phyloP scores from a whole-genome alignment of 2,113 vertebrate genomes.

The Sprattus sprattus region DNA sequence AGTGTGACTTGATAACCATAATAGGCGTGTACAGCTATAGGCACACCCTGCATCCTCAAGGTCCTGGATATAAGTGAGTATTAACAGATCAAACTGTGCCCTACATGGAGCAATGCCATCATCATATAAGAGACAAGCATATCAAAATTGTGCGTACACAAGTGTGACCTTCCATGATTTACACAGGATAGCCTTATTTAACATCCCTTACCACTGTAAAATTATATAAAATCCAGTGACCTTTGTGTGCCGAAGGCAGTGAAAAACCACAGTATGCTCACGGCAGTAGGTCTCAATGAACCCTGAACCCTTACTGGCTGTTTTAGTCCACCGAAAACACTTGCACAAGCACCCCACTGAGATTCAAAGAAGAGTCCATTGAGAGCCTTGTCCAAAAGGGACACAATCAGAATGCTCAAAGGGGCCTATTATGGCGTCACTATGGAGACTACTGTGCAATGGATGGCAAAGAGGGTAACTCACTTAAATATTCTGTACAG shows the following conservation, averaged over 20 bases:
- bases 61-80: not conserved
- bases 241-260: not conserved
- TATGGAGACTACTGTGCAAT: not conserved
- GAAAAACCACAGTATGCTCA: not conserved
- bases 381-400: not conserved
- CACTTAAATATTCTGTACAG: conserved; percentile 95
- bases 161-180: not conserved
- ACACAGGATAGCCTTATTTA: not conserved
- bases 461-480: conserved; percentile 43
- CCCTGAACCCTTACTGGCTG: not conserved
- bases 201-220: not conserved
- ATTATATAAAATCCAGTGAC: not conserved
- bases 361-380: not conserved
- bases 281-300: not conserved
- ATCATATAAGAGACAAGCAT: not conserved
- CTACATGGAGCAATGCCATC: not conserved
- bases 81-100: not conserved
- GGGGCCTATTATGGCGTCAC: not conserved
- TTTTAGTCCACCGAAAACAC: not conserved
- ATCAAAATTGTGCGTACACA: not conserved
- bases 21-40: not conserved
- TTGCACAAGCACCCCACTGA: not conserved
- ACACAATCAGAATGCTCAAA: not conserved
- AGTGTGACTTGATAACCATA: not conserved
- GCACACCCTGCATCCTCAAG: not conserved